Percentiles rank a stretch among this genome's conserved stretches.
phyloP scores from a whole-genome alignment of 2,113 vertebrate species.

The Sakesphorus luctuosus region DNA sequence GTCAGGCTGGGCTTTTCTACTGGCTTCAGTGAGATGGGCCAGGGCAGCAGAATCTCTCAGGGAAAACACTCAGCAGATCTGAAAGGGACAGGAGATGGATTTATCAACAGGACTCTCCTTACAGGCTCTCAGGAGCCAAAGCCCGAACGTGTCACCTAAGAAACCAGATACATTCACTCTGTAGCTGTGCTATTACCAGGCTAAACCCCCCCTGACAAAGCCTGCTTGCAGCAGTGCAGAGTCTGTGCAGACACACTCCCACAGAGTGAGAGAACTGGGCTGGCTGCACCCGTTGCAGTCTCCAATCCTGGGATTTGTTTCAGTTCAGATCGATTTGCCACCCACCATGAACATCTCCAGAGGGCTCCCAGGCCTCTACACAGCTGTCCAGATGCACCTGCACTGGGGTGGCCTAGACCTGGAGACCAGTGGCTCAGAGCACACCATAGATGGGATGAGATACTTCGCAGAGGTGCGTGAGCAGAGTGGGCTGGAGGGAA shows the following conservation, averaged over 20 bases:
- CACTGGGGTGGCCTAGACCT: conserved; percentile 88
- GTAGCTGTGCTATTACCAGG: neutral
- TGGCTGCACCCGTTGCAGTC: neutral
- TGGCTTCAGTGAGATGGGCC: neutral
- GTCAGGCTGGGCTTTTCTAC: neutral
- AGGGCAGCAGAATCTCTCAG: neutral
- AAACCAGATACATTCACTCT: neutral
- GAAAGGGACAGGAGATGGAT: neutral
- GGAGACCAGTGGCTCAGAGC: conserved; percentile 89
- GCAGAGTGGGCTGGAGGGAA: neutral
- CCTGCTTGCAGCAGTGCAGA: neutral
- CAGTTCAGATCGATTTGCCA: conserved; percentile 88
- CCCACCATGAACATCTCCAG: conserved; percentile 79
- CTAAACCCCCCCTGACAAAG: neutral
- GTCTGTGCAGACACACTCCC: neutral
- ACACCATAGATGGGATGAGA: conserved; percentile 87
- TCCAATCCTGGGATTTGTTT: neutral
- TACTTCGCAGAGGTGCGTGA: conserved; percentile 84
- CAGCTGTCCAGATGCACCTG: conserved; percentile 88
- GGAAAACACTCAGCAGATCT: neutral
- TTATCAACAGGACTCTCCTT: neutral
- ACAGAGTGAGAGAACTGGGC: rapidly evolving
- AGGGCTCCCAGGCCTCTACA: conserved; percentile 75
- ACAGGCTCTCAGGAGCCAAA: neutral
- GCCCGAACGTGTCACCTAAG: neutral